phyloP scores from a whole-genome alignment of 2,113 vertebrate species.

The Camelus dromedarius region DNA sequence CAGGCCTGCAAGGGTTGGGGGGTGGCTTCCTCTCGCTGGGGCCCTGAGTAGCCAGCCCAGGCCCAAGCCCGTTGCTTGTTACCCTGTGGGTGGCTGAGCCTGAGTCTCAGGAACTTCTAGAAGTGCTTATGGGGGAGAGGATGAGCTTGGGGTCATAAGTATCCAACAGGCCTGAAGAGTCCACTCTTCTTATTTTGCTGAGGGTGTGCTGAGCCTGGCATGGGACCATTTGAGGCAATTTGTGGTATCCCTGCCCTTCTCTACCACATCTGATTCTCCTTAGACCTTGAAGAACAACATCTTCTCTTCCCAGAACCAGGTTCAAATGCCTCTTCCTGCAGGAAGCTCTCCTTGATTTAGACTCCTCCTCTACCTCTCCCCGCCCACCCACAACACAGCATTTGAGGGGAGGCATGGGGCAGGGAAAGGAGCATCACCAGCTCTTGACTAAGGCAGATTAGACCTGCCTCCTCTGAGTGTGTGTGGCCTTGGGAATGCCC shows the following conservation, averaged over 20 bases:
- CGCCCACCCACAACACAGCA: background rate
- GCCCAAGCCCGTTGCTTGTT: background rate
- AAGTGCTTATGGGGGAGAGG: background rate
- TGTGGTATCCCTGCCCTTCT: background rate
- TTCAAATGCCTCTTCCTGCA: background rate
- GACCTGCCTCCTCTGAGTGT: background rate
- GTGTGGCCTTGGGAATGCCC: background rate
- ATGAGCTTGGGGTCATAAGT: too few relatives aligned
- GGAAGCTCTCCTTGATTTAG: background rate
- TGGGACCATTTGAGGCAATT: fast-evolving
- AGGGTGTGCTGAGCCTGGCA: too few relatives aligned
- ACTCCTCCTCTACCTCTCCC: background rate
- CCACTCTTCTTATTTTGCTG: background rate
- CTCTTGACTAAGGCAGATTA: background rate
- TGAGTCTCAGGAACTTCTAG: background rate
- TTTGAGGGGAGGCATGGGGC: background rate
- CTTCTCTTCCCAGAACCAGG: background rate
- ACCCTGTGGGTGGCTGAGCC: background rate
- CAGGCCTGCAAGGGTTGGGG: background rate
- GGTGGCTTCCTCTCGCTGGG: background rate
- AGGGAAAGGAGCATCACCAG: background rate
- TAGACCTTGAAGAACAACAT: background rate
- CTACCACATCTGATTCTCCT: background rate
- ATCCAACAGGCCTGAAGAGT: too few relatives aligned
- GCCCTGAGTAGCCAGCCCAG: background rate